Base-by-base conservation (phyloP, 1,140 invertebrate species). In the Drosophila azteca region DNA sequence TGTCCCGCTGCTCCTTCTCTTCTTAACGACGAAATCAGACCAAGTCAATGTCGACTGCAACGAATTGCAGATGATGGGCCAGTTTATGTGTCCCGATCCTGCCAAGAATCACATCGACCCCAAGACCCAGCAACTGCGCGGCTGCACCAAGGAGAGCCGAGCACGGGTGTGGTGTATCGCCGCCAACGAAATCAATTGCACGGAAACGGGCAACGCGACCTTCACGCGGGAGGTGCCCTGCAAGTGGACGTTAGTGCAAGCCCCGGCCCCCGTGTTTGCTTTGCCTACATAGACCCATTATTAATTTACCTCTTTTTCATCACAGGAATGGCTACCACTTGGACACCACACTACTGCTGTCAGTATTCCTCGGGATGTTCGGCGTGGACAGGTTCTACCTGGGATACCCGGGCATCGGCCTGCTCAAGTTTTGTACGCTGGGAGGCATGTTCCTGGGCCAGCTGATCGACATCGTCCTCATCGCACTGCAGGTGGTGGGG, bases 381-480 rank as follows among this genome's bases (percentile, higher is more conserved):
- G 98, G 98, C n/a, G 94, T 97, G 13, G 98, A 99, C 92, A 93
- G 98, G 70, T 99, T 99, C 92, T 99, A 99, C 90, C 93, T 99
- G 3, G 98, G 98, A 15, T 99, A 99, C 92, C 97, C 97, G 51
- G 98, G 97, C 20, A 95, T 99, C 68, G 98, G 98, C 1, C 92
- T 99, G 49, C 94, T 98, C 6, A 99, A 99, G 92, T 94, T 99
- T 74, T 97, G 97, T 90, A 99, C 98, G 0, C 92, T 99, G 26
- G 98, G 98, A 6, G 99, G 99, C 89, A 95, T 99, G 94, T 99
- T 99, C 90, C 92, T 99, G n/a, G 97, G 97, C 7, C 98, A 99
- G 92, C 93, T 99, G 29, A 93, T 98, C 61, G 98, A 99, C 92
- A 96, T 99, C 17, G 96, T 99, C 84, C 93, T 99, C 22, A 99